Evolutionary conservation across 1,140 invertebrate species (phyloP).

Genomic region (Brachionus sp.): DNA sequence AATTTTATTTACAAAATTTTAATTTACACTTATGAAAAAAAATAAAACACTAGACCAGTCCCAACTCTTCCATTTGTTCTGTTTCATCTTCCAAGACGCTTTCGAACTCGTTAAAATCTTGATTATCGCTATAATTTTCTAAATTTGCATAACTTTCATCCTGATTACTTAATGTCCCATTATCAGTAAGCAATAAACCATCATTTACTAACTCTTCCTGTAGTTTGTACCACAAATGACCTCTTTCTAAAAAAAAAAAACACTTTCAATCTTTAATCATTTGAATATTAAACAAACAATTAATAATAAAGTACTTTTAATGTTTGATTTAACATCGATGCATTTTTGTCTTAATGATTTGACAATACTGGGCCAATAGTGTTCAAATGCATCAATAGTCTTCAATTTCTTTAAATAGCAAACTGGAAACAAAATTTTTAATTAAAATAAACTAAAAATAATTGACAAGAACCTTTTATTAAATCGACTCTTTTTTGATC

Average conservation of each 20-base stretch:
- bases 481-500: slow-evolving; percentile 24
- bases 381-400: slow-evolving; percentile 9
- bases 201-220: slow-evolving; percentile 9
- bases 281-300: background rate
- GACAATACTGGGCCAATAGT: slow-evolving; percentile 21
- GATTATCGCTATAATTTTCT: background rate
- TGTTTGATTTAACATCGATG: slow-evolving; percentile 4
- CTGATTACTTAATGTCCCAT: background rate
- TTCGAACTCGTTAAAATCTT: background rate
- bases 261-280: background rate
- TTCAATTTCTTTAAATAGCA: slow-evolving; percentile 17
- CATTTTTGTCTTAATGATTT: slow-evolving; percentile 26
- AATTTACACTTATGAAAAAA: background rate
- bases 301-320: background rate
- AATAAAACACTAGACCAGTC: background rate
- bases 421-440: background rate
- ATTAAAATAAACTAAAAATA: background rate
- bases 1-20: background rate
- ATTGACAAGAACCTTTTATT: background rate
- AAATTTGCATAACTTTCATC: background rate
- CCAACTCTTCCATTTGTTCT: background rate
- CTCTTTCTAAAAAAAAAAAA: slow-evolving; percentile 11
- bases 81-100: background rate
- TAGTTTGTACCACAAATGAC: slow-evolving; percentile 2
- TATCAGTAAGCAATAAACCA: background rate